These are phyloP conservation scores for Drosophila ironensis DNA, from an alignment of 1,140 invertebrate species.

Conservation along the genomic window DNA sequence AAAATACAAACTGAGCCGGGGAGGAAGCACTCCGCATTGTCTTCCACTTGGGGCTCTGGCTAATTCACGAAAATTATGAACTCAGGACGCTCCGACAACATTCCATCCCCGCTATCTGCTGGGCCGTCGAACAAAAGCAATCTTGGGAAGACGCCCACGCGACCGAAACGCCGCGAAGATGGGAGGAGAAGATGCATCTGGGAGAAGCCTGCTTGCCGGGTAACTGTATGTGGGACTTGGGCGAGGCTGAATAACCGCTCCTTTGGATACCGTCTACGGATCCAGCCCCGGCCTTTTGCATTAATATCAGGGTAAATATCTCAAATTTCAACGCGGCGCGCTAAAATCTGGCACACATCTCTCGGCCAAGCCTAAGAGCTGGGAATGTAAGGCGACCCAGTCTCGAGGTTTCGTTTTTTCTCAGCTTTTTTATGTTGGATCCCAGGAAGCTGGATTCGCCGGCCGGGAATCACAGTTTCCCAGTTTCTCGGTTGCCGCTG, in stretches of 20 bases:
- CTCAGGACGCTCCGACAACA: slow-evolving; percentile 31
- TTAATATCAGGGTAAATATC: slow-evolving; percentile 76
- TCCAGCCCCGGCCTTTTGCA: slow-evolving; percentile 57
- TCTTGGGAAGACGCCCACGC: slow-evolving; percentile 70
- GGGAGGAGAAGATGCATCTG: slow-evolving; percentile 44
- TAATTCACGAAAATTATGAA: slow-evolving; percentile 64
- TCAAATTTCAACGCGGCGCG: slow-evolving; percentile 70
- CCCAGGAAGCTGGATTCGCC: slow-evolving; percentile 31
- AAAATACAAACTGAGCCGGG: too few species aligned
- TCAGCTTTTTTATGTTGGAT: too few species aligned
- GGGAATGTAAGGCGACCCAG: slow-evolving; percentile 25
- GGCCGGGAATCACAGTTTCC: slow-evolving; percentile 38
- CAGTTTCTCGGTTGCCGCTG: slow-evolving; percentile 16
- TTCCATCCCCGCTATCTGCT: slow-evolving; percentile 40
- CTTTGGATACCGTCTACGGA: slow-evolving; percentile 18
- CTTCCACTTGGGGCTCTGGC: slow-evolving; percentile 22
- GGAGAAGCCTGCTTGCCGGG: slow-evolving; percentile 12
- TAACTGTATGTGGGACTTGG: slow-evolving; percentile 56
- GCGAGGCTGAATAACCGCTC: slow-evolving; percentile 41
- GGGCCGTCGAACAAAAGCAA: slow-evolving; percentile 37
- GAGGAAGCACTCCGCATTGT: too few species aligned
- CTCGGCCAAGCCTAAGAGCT: slow-evolving; percentile 39
- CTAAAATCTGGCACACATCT: slow-evolving; percentile 69
- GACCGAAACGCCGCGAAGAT: slow-evolving; percentile 19
- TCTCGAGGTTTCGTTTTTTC: slow-evolving; percentile 17